These are phyloP conservation scores for Silurus aristotelis DNA, from an alignment of 2,797 vertebrate species.

Conservation along the genomic window DNA sequence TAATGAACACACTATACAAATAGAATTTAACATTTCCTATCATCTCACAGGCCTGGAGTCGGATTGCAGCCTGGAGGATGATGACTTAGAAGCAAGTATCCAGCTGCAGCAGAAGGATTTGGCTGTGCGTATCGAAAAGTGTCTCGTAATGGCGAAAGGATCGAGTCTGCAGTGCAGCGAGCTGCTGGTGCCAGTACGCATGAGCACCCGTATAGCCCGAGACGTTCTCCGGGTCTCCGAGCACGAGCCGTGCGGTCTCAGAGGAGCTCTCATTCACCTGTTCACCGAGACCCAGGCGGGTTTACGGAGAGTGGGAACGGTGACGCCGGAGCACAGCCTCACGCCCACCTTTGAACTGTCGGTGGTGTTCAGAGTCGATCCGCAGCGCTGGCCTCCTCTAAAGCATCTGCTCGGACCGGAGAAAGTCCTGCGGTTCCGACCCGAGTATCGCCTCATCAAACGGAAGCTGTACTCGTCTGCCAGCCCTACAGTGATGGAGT, in stretches of 20 bases:
- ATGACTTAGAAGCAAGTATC: constrained; percentile 58
- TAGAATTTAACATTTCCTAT: neutral
- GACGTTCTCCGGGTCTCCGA: constrained; percentile 66
- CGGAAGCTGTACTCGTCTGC: constrained; percentile 80
- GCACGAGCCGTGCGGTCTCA: constrained; percentile 77
- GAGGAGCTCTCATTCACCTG: constrained; percentile 71
- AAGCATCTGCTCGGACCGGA: constrained; percentile 66
- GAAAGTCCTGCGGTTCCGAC: constrained; percentile 70
- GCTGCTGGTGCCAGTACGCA: constrained; percentile 70
- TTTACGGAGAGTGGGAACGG: constrained; percentile 63
- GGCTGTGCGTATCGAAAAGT: constrained; percentile 66
- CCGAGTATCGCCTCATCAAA: constrained; percentile 78
- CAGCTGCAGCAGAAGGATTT: constrained; percentile 59
- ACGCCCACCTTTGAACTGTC: constrained; percentile 78
- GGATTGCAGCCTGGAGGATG: constrained; percentile 62
- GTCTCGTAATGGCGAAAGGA: constrained; percentile 72
- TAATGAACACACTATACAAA: no score
- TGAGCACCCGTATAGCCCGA: constrained; percentile 66
- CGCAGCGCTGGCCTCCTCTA: constrained; percentile 66
- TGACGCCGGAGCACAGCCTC: constrained; percentile 64
- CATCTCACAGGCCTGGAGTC: constrained; percentile 53
- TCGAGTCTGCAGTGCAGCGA: constrained; percentile 69
- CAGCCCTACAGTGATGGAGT: constrained; percentile 64
- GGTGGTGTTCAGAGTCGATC: constrained; percentile 66
- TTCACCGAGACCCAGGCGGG: constrained; percentile 65